Evolutionary conservation across 2,797 vertebrate species (phyloP).

Genomic region (Spizella passerina): DNA sequence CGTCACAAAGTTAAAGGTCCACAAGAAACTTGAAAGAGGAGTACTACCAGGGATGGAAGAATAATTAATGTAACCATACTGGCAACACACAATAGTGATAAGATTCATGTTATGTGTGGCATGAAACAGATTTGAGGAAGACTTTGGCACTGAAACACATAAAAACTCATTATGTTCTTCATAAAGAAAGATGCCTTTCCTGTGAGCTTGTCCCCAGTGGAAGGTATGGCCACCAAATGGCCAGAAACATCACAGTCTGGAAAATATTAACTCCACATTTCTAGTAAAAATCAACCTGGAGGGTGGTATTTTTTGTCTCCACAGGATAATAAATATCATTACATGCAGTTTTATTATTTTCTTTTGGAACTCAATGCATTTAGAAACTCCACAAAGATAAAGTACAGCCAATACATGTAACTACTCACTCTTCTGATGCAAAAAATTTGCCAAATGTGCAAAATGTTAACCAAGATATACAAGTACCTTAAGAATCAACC

Average conservation of each 20-base stretch:
- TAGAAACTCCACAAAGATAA: neutral
- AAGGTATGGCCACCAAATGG: neutral
- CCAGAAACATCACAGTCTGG: neutral
- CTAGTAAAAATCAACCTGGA: neutral
- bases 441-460: neutral
- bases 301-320: neutral
- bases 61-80: neutral
- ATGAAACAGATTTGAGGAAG: neutral
- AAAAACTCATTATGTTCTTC: neutral
- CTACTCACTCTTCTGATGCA: neutral
- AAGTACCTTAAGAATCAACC: neutral
- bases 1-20: neutral
- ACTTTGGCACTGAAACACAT: neutral
- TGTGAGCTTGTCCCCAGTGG: neutral
- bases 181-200: neutral
- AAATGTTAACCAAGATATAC: neutral
- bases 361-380: neutral
- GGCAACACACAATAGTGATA: neutral
- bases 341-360: neutral
- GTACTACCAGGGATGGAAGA: accelerated
- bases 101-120: neutral
- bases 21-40: neutral
- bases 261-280: neutral
- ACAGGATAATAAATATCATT: neutral
- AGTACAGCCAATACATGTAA: neutral